Evolutionary conservation across 2,797 vertebrate species (phyloP).

Genomic region (Phalanger gymnotis): DNA sequence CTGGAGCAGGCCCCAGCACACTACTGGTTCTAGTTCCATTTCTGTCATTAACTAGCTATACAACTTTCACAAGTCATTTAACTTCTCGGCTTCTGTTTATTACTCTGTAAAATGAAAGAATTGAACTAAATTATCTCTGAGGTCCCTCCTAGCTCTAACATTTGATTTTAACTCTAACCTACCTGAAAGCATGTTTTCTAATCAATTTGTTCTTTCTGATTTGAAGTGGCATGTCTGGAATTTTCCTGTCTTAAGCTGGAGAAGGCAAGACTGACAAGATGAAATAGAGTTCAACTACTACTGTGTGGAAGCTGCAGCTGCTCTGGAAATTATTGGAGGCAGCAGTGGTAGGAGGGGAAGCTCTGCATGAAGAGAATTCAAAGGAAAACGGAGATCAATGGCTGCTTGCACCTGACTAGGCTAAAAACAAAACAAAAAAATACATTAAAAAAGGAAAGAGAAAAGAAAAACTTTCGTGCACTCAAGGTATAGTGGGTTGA

Average conservation of each 20-base stretch:
- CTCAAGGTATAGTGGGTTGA: neutral
- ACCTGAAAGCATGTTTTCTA: neutral
- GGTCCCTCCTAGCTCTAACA: neutral
- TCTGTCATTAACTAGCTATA: neutral
- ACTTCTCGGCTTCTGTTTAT: neutral
- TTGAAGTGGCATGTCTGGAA: neutral
- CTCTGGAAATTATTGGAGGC: neutral
- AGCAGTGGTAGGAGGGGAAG: neutral
- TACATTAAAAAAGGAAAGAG: neutral
- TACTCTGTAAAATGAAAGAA: neutral
- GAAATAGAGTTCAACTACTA: neutral
- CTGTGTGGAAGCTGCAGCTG: neutral
- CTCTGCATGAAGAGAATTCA: neutral
- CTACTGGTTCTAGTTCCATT: neutral
- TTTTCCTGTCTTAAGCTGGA: neutral
- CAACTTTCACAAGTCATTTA: neutral
- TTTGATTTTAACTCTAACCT: constrained; percentile 3
- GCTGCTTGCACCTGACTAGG: neutral
- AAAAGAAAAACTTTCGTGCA: neutral
- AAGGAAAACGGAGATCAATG: neutral
- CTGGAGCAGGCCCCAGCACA: neutral
- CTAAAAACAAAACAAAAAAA: too few relatives aligned
- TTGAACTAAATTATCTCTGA: neutral
- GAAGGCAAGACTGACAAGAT: neutral
- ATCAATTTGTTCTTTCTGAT: neutral